These are phyloP conservation scores for Varanus salvator DNA, from an alignment of 2,113 vertebrate genomes.

Conservation along the genomic window DNA sequence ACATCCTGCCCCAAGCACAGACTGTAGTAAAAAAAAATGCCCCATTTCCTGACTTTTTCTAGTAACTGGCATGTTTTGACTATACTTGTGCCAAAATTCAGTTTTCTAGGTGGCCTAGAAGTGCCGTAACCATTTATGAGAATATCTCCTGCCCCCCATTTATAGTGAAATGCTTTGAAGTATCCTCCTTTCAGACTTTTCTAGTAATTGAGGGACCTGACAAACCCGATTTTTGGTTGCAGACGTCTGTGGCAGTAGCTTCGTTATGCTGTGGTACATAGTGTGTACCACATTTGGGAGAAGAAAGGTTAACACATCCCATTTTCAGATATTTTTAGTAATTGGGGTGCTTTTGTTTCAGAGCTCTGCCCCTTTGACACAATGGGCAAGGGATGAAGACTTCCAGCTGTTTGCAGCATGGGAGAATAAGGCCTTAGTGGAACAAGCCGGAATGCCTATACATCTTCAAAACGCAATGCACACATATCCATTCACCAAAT, in stretches of 20 bases:
- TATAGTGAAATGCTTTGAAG: neutral
- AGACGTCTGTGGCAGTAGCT: neutral
- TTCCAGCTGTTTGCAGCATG: no score
- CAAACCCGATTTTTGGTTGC: neutral
- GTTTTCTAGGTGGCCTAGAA: neutral
- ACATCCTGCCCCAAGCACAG: neutral
- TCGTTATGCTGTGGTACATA: neutral
- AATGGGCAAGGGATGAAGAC: neutral
- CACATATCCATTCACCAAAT: neutral
- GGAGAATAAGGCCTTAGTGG: neutral
- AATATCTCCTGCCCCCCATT: neutral
- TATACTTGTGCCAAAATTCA: neutral
- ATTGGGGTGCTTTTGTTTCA: neutral
- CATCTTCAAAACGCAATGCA: neutral
- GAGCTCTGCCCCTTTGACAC: neutral
- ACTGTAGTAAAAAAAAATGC: neutral
- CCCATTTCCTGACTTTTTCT: neutral
- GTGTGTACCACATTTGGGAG: neutral
- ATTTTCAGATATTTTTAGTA: neutral
- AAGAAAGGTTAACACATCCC: neutral
- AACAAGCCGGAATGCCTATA: no score
- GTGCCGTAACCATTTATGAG: neutral
- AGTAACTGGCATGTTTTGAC: neutral
- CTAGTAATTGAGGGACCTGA: neutral
- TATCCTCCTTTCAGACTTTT: neutral